Evolutionary conservation across 2,113 vertebrate genomes (phyloP).

Genomic region (Melanerpes formicivorus): DNA sequence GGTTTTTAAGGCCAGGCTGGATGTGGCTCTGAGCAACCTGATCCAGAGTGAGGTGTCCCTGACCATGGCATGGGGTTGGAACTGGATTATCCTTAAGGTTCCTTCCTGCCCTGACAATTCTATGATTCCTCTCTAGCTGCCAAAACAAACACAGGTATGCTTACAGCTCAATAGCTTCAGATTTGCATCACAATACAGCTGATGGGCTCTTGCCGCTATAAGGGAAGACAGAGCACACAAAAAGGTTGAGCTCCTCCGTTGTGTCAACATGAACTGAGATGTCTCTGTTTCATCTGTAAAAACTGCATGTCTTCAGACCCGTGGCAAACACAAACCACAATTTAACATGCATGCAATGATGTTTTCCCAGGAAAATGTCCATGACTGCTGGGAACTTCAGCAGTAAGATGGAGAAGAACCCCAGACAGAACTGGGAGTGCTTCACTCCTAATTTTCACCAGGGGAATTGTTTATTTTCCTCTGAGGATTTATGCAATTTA

Average conservation of each 20-base stretch:
- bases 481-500: neutral
- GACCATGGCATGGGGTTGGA: no score
- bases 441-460: neutral
- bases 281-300: neutral
- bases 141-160: neutral
- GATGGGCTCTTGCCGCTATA: neutral
- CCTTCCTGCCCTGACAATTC: no score
- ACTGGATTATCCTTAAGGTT: no score
- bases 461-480: neutral
- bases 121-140: neutral
- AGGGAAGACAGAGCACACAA: neutral
- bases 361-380: neutral
- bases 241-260: neutral
- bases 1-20: no score
- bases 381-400: neutral
- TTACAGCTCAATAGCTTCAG: neutral
- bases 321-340: neutral
- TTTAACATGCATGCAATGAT: neutral
- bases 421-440: neutral
- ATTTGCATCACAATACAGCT: neutral
- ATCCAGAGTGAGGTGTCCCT: no score
- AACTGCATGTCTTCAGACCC: rapidly evolving
- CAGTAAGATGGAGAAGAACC: neutral
- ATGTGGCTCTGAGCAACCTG: no score
- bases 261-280: neutral